Percentiles rank a stretch among this genome's conserved stretches.
phyloP scores from a whole-genome alignment of 92 coral and sea anemone species.

The Epizoanthus ramosus region DNA sequence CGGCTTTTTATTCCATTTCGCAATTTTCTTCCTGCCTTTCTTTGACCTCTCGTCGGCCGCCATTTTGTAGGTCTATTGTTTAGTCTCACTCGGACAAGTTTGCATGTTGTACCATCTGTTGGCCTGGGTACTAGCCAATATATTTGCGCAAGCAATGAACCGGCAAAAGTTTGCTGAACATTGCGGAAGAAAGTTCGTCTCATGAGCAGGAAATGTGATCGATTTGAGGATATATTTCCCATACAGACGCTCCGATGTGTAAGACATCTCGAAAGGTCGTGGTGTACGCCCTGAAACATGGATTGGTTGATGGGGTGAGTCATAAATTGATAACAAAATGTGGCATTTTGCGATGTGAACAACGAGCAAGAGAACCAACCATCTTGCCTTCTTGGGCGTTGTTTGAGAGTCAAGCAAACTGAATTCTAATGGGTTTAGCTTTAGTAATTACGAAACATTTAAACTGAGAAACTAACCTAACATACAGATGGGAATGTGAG shows the following conservation, averaged over 20 bases:
- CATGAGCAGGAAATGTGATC: constrained; percentile 31
- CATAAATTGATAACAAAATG: not conserved
- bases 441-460: constrained; percentile 26
- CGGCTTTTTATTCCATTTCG: constrained; percentile 59
- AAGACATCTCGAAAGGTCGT: constrained; percentile 51
- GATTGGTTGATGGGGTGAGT: constrained; percentile 99
- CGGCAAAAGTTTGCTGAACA: constrained; percentile 31
- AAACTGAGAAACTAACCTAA: not conserved
- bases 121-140: no score
- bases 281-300: constrained; percentile 74
- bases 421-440: constrained; percentile 6
- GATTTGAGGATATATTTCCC: constrained; percentile 25
- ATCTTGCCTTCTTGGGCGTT: constrained; percentile 64
- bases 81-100: constrained; percentile 21
- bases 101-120: no score
- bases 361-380: constrained; percentile 27
- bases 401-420: constrained; percentile 35
- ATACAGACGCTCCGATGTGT: constrained; percentile 68
- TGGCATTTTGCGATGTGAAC: not conserved
- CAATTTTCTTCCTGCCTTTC: constrained; percentile 2
- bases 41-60: constrained; percentile 50
- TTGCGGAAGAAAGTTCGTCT: constrained; percentile 29
- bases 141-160: constrained; percentile 43
- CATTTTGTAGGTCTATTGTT: constrained; percentile 44
- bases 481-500: not conserved